phyloP scores from a whole-genome alignment of 2,888 invertebrate species.

The Pycnomerus fuliginosus region DNA sequence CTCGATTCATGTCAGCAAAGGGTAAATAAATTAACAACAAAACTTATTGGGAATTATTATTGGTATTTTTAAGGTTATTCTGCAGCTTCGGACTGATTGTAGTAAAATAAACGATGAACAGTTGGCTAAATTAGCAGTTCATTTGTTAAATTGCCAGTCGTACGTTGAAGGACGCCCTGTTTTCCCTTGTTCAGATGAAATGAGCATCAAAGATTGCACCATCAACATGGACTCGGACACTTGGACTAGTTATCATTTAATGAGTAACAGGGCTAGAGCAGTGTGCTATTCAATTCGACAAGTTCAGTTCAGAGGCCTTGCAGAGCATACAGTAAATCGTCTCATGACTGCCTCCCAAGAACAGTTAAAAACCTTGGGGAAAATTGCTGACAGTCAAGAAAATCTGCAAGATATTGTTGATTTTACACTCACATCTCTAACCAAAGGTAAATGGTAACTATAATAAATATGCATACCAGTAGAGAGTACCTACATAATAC shows the following conservation, averaged over 20 bases:
- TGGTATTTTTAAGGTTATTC: conserved; percentile 59
- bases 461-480: too few relatives aligned
- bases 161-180: conserved; percentile 60
- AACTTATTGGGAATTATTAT: too few relatives aligned
- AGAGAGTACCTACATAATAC: too few relatives aligned
- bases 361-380: conserved; percentile 43
- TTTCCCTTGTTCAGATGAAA: conserved; percentile 61
- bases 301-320: conserved; percentile 63
- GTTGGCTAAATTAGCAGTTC: conserved; percentile 65
- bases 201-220: conserved; percentile 66
- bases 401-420: conserved; percentile 42
- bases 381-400: conserved; percentile 44
- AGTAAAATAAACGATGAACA: conserved; percentile 64
- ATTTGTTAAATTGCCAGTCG: conserved; percentile 68
- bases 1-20: conserved; percentile 65
- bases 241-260: conserved; percentile 70
- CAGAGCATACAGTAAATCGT: conserved; percentile 65
- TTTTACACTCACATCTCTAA: conserved; percentile 40
- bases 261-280: conserved; percentile 66
- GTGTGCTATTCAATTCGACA: conserved; percentile 66
- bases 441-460: too few relatives aligned
- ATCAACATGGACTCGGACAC: conserved; percentile 64
- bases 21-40: too few relatives aligned
- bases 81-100: conserved; percentile 61
- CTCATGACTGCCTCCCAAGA: conserved; percentile 56